These are phyloP conservation scores for Pelagia noctiluca DNA, from an alignment of 30 jellyfish, hydroid and myxozoan species.

Conservation along the genomic window DNA sequence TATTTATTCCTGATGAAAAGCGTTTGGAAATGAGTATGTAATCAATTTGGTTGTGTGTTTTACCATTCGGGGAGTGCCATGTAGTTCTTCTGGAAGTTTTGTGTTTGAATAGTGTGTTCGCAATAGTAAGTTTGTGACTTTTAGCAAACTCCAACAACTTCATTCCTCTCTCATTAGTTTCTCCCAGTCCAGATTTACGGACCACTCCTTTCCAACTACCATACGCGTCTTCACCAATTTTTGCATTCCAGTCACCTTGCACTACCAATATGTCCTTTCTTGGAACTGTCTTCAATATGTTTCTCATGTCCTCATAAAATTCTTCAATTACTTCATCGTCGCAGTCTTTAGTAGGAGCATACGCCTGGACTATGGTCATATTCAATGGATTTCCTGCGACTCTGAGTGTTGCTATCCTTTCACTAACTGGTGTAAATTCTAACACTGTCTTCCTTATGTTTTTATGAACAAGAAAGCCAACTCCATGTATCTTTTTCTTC, in stretches of 20 bases:
- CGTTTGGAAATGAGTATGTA: neutral
- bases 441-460: neutral
- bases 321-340: constrained; percentile 10
- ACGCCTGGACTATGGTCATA: constrained; percentile 3
- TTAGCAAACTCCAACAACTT: neutral
- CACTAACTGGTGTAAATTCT: too few species aligned
- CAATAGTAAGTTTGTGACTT: neutral
- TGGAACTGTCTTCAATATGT: neutral
- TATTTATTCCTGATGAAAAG: neutral
- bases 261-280: constrained; percentile 4
- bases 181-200: neutral
- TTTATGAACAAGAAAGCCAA: constrained; percentile 1
- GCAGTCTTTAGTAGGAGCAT: constrained; percentile 5
- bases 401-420: too few species aligned
- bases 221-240: constrained; percentile 1
- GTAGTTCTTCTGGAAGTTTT: neutral
- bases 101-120: neutral
- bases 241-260: constrained; percentile 9
- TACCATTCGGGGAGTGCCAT: neutral
- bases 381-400: constrained; percentile 4
- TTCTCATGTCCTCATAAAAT: constrained; percentile 3
- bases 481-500: neutral
- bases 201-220: too few species aligned
- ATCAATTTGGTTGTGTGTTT: neutral
- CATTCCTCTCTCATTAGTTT: constrained; percentile 5